Evolutionary conservation across 2,797 vertebrate species (phyloP).

Genomic region (Gallirallus australis): DNA sequence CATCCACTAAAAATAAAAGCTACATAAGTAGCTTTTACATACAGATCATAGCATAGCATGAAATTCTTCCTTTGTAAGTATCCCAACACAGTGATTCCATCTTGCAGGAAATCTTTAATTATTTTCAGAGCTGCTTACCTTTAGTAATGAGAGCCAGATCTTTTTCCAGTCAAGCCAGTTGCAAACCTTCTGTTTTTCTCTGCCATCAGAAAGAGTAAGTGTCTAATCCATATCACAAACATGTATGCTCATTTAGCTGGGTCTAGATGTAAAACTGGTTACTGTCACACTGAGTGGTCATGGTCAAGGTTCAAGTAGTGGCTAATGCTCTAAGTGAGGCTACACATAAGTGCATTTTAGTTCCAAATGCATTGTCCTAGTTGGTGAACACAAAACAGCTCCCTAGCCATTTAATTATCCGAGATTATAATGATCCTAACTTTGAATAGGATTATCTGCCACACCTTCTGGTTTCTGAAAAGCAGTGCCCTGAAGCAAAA

Average conservation of each 20-base stretch:
- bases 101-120: slow-evolving; percentile 31
- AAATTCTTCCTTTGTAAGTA: background rate
- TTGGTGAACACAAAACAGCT: slow-evolving; percentile 56
- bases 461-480: slow-evolving; percentile 46
- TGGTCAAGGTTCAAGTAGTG: slow-evolving; percentile 69
- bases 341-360: slow-evolving; percentile 35
- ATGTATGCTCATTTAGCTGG: slow-evolving; percentile 29
- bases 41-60: background rate
- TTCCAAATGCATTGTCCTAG: slow-evolving; percentile 3
- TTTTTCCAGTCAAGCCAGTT: background rate
- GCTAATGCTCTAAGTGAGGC: slow-evolving; percentile 58
- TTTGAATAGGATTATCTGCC: slow-evolving; percentile 30
- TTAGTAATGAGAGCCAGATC: slow-evolving; percentile 14
- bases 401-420: slow-evolving; percentile 64
- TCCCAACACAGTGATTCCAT: background rate
- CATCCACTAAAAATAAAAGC: background rate
- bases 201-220: background rate
- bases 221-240: slow-evolving; percentile 25
- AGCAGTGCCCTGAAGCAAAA: background rate
- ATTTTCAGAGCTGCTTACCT: background rate
- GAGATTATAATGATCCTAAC: slow-evolving; percentile 52
- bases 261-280: slow-evolving; percentile 31
- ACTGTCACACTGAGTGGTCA: slow-evolving; percentile 47
- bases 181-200: background rate
- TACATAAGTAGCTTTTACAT: background rate